Evolutionary conservation across 2,113 vertebrate genomes (phyloP).

Genomic region (Anhinga anhinga): DNA sequence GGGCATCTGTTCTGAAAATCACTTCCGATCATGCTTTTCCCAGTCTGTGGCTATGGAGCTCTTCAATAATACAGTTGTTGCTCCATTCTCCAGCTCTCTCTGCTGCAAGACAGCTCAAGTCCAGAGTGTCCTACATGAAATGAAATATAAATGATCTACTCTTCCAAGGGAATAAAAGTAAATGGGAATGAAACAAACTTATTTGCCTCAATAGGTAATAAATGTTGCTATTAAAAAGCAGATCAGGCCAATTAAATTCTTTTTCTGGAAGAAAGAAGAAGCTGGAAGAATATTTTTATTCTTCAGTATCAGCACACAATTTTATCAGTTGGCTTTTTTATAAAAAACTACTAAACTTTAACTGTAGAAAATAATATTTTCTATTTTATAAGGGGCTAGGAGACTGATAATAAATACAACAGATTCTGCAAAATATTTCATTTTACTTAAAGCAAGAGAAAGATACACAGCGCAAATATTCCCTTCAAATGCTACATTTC

Average conservation of each 20-base stretch:
- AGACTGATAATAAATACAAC: not conserved
- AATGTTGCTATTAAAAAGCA: not conserved
- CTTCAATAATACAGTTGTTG: conserved; percentile 31
- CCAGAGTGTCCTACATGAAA: conserved; percentile 15
- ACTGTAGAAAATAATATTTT: not conserved
- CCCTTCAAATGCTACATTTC: not conserved
- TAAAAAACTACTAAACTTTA: not conserved
- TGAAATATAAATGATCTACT: conserved; percentile 24
- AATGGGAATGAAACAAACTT: conserved; percentile 30
- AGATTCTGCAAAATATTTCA: not conserved
- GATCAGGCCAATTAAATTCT: not conserved
- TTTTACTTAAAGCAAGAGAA: not conserved
- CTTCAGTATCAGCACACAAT: not conserved
- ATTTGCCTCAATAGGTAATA: conserved; percentile 38
- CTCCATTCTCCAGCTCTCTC: not conserved
- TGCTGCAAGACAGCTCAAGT: conserved; percentile 29
- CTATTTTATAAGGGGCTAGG: not conserved
- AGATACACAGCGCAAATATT: not conserved
- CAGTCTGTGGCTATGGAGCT: conserved; percentile 34
- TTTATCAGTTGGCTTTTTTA: not conserved
- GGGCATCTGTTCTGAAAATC: conserved; percentile 75
- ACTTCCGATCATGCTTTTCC: conserved; percentile 57
- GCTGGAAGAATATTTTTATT: not conserved
- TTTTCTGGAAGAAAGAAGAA: not conserved
- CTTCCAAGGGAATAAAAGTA: conserved; percentile 18